Evolutionary conservation across 2,888 invertebrate species (phyloP).

Genomic region (Hirtodrosophila cameraria): DNA sequence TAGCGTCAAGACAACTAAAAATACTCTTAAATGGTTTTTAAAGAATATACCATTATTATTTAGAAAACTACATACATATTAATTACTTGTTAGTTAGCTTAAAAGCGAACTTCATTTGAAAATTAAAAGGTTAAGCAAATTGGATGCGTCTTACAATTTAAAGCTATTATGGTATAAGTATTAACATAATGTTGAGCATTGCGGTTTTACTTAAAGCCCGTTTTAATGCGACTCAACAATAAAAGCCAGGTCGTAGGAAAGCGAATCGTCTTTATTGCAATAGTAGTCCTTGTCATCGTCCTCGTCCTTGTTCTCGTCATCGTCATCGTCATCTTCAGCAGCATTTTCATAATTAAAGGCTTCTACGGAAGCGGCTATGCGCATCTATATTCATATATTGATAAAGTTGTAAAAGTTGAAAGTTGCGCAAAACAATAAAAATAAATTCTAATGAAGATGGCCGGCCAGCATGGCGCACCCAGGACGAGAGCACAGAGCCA

Average conservation of each 20-base stretch:
- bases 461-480: conserved; percentile 76
- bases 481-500: conserved; percentile 4
- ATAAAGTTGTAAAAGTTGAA: conserved; percentile 80
- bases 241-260: background rate
- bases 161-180: no score
- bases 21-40: no score
- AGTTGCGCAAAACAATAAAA: conserved; percentile 80
- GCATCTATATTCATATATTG: conserved; percentile 79
- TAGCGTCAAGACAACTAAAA: no score
- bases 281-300: conserved; percentile 1
- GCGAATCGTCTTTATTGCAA: background rate
- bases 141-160: no score
- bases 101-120: no score
- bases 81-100: no score
- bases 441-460: conserved; percentile 77
- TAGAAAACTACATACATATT: no score
- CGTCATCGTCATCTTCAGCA: conserved; percentile 23
- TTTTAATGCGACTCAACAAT: background rate
- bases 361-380: conserved; percentile 39
- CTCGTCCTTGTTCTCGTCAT: conserved; percentile 9
- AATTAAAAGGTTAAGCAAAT: no score
- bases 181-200: no score
- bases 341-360: conserved; percentile 74
- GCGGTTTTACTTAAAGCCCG: background rate
- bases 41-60: no score